phyloP scores from a whole-genome alignment of 2,797 vertebrate species.

The Leptodactylus fallax region DNA sequence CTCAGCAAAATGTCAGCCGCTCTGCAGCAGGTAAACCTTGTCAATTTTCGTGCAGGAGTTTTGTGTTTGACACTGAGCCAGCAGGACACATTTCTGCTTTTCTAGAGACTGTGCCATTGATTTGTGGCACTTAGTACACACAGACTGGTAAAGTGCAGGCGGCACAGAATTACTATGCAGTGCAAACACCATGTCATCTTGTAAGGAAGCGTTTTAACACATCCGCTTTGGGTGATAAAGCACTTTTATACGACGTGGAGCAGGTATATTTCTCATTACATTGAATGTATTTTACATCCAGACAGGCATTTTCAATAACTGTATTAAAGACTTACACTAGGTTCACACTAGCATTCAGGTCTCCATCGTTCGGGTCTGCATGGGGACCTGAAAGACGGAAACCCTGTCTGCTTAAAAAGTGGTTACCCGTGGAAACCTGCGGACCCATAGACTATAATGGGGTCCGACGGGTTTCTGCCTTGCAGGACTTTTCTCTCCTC shows the following conservation, averaged over 20 bases:
- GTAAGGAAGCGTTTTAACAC: background rate
- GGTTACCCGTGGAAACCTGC: too few species aligned
- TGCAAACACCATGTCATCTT: background rate
- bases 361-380: too few species aligned
- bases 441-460: too few species aligned
- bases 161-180: conserved; percentile 17
- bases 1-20: background rate
- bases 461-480: too few species aligned
- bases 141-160: background rate
- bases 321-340: too few species aligned
- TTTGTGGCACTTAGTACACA: conserved; percentile 11
- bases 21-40: background rate
- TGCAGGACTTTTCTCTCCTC: too few species aligned
- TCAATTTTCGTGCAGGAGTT: background rate
- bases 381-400: too few species aligned
- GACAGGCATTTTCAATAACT: background rate
- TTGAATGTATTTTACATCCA: background rate
- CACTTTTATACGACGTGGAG: background rate
- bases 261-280: background rate
- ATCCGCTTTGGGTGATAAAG: background rate
- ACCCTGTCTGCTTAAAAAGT: too few species aligned
- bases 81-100: conserved; percentile 25
- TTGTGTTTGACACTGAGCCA: conserved; percentile 26
- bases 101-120: conserved; percentile 27
- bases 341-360: too few species aligned